Evolutionary conservation across 2,888 invertebrate genomes (phyloP), one percentile per base, ranked within the genome.

Genomic region (Gisinianus flammeolus): DNA sequence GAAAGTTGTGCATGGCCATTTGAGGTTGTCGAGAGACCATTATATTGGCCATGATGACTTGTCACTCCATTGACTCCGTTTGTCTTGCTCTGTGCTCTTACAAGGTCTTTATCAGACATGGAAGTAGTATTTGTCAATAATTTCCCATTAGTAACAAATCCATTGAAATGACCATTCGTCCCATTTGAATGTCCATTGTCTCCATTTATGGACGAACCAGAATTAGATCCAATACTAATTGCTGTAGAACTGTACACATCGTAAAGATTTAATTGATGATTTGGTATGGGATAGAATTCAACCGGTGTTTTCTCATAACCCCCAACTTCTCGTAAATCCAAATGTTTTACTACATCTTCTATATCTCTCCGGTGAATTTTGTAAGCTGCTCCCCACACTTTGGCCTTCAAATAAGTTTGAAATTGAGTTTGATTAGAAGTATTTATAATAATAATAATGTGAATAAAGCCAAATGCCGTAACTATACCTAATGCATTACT

Each of bases 381-480:
- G 87, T 96, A 98, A 0, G 97, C 97, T 19, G 97, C 90, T 2
- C 98, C 98, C 92, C 95, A 97, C 0, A 97, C 97, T 85, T 88
- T 88, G 78, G 91, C 91, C 87, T 90, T 83, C 66, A 86, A 85
- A 44, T 2, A 58, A n/a, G n/a, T n/a, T n/a, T n/a, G n/a, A n/a
- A n/a, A n/a, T n/a, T n/a, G n/a, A n/a, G n/a, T n/a, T n/a, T n/a
- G n/a, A n/a, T n/a, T n/a, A n/a, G n/a, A n/a, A n/a, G n/a, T n/a
- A 73, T 28, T 26, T 2, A 19, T 30, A 19, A 19, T 0, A 28
- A 31, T 30, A 68, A 30, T 68, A 31, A 33, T 19, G 10, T 16
- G n/a, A 26, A 6, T 28, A 30, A 64, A 28, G 10, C 28, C 4
- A 64, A 64, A 64, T 24, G 4, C 4, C 16, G 28, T n/a, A n/a